Base-by-base conservation (phyloP, 1,140 invertebrate genomes). In the Nephila pilipes region DNA sequence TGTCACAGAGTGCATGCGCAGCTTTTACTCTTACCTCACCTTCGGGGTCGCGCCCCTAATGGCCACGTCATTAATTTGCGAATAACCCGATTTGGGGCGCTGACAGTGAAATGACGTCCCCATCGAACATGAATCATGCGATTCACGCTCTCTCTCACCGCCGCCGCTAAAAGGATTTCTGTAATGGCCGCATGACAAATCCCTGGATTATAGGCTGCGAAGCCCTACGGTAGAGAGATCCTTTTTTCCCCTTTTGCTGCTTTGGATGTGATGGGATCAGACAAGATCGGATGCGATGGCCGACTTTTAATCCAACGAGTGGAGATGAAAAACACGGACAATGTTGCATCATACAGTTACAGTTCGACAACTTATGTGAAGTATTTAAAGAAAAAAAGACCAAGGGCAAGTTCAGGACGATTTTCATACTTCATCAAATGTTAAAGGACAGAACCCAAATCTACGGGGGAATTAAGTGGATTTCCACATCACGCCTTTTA, bases 21-120 rank as follows among this genome's bases (percentile, higher is more conserved):
- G 58, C 58, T 18, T 60, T 60, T 60, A 14, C 58, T 60, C 58
- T 22, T 18, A 5, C 6, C 58, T 46, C 58, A 16, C 58, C 58
- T 46, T 46, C 46, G 4, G 29, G 29, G 25, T 16, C 6, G 58
- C 18, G 25, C 20, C 55, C n/a, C 8, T 81, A 36, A 54, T 25
- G 18, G 36, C n/a, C 75, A 58, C 75, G 75, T 90, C 88, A 90
- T 90, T 90, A 90, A 90, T 90, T 90, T 90, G 88, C 32, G 75
- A 38, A 81, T 81, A 90, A 90, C 75, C 88, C 18, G 69, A 90
- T 80, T 90, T 90, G 8, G 80, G 88, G 18, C 55, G 1, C 18
- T 80, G 88, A 90, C 88, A 90, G 88, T 58, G 55, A 60, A 75
- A 90, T 90, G 88, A 90, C 88, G 63, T 60, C 12, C 20, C 6